A percentile compares a stretch with the other conserved stretches of the same genome.
Evolutionary conservation across 2,113 vertebrate genomes (phyloP).

Genomic region (Pipra filicauda): DNA sequence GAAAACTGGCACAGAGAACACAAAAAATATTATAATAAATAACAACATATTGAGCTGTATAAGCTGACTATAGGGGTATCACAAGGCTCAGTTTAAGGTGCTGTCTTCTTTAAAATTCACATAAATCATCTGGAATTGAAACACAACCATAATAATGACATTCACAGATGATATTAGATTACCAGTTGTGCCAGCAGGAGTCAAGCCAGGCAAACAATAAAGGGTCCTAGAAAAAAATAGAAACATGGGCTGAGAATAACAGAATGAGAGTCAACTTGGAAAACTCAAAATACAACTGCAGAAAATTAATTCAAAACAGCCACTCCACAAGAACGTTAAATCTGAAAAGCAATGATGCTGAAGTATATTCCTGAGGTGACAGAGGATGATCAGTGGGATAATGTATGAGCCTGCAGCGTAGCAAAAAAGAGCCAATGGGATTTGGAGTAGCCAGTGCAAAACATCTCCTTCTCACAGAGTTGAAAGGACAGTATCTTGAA

Average conservation of each 20-base stretch:
- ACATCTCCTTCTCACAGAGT: accelerated
- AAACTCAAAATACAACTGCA: slow-evolving; percentile 25
- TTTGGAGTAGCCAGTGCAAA: neutral
- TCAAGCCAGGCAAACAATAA: neutral
- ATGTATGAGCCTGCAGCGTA: neutral
- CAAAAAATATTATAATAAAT: neutral
- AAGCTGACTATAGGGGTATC: neutral
- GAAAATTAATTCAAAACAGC: slow-evolving; percentile 23
- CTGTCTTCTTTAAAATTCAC: neutral
- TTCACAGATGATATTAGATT: slow-evolving; percentile 8
- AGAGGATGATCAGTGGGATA: neutral
- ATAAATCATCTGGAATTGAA: neutral
- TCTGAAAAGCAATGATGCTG: neutral
- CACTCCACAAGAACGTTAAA: neutral
- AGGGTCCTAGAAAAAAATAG: slow-evolving; percentile 19
- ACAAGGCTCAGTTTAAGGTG: neutral
- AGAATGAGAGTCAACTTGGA: slow-evolving; percentile 19
- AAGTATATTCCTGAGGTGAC: neutral
- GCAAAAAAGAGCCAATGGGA: neutral
- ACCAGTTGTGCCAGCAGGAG: neutral
- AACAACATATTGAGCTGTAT: neutral
- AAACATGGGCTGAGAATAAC: neutral
- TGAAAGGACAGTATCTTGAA: neutral
- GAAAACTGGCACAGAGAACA: neutral
- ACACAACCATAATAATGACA: neutral